Percentiles rank a stretch among this genome's conserved stretches.
Evolutionary conservation across 1,140 invertebrate species (phyloP).

Genomic region (Anadara kagoshimensis): DNA sequence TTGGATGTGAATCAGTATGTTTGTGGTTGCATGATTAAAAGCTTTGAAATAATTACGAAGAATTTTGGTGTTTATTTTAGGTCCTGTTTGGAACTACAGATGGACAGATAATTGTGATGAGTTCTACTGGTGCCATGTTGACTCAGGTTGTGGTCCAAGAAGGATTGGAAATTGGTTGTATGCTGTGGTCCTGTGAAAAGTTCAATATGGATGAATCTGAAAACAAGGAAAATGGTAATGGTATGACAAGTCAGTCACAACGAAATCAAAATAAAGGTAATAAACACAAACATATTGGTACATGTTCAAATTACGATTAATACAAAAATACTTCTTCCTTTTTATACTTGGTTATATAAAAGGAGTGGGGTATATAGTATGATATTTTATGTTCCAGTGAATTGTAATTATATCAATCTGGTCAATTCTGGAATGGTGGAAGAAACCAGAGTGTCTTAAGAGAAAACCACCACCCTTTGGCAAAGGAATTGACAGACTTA

Average conservation of each 20-base stretch:
- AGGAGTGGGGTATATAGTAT: too few relatives aligned
- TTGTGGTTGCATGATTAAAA: too few relatives aligned
- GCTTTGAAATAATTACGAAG: too few relatives aligned
- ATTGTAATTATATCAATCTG: too few relatives aligned
- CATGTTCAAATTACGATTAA: neutral
- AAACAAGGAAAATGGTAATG: too few relatives aligned
- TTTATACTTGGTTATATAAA: neutral
- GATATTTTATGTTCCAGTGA: too few relatives aligned
- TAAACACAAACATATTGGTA: too few relatives aligned
- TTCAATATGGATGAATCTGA: conserved; percentile 98
- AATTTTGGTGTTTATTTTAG: conserved; percentile 68
- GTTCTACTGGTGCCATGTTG: conserved; percentile 95
- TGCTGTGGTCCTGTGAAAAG: conserved; percentile 98
- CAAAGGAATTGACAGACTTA: too few relatives aligned
- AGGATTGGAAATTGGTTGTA: conserved; percentile 84
- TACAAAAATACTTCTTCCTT: neutral
- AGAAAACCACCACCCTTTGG: too few relatives aligned
- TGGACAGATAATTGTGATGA: conserved; percentile 96
- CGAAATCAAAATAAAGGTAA: neutral
- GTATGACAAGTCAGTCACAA: neutral
- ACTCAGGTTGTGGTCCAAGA: conserved; percentile 90
- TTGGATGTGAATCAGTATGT: too few relatives aligned
- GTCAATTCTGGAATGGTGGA: too few relatives aligned
- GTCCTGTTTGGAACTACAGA: conserved; percentile 96
- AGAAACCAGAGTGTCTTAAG: too few relatives aligned